Conservation (phyloP, 2,797 vertebrate species). For the Macroramphosus scolopax region DNA sequence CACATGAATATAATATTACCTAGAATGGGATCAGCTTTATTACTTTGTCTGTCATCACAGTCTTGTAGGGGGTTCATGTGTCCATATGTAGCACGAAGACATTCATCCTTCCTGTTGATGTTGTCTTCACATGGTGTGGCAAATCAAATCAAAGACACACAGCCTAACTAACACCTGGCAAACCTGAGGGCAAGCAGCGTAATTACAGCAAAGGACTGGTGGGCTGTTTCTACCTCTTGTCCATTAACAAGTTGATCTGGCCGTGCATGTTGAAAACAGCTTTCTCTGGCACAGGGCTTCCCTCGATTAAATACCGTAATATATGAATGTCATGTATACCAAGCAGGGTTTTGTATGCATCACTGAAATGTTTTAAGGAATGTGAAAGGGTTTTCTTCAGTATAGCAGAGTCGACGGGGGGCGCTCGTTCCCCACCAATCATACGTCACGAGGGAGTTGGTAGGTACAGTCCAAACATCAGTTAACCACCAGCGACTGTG, state of each 20-base stretch:
- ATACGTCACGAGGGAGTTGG: conserved; percentile 43
- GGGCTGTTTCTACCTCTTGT: too few relatives aligned
- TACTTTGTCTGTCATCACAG: too few relatives aligned
- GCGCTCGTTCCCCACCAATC: conserved; percentile 11
- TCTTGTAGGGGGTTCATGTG: too few relatives aligned
- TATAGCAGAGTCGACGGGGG: conserved; percentile 23
- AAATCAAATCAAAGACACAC: too few relatives aligned
- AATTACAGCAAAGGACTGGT: too few relatives aligned
- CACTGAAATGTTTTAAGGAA: neutral
- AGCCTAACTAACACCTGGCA: too few relatives aligned
- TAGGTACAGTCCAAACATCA: conserved; percentile 25
- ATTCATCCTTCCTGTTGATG: too few relatives aligned
- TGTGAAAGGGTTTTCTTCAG: neutral
- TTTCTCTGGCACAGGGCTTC: neutral
- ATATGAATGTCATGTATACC: neutral
- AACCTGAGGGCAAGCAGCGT: too few relatives aligned
- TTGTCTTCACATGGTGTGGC: too few relatives aligned
- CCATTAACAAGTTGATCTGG: conserved; percentile 9
- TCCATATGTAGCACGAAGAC: too few relatives aligned
- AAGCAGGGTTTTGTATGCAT: neutral
- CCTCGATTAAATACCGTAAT: neutral
- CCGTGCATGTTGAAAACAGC: neutral
- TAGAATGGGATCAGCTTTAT: too few relatives aligned
- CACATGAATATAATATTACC: too few relatives aligned
- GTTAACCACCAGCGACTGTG: conserved; percentile 31